These are phyloP conservation scores for Aviceda subcristata DNA, from an alignment of 2,113 vertebrate genomes.

Conservation along the genomic window DNA sequence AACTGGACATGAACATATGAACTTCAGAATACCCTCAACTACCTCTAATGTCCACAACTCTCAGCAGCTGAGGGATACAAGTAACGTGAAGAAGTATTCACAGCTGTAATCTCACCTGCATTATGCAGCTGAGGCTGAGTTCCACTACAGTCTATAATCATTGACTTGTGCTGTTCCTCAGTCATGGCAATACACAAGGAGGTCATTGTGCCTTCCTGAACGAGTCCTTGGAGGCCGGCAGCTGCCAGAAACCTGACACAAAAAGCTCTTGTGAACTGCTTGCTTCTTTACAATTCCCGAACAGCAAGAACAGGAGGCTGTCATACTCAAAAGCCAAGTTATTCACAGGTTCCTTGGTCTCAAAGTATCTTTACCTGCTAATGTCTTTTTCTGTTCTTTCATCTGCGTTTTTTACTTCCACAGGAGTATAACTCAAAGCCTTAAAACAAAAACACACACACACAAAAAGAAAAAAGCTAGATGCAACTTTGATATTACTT, in stretches of 20 bases:
- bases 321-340: background rate
- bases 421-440: constrained; percentile 91
- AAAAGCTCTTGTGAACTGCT: background rate
- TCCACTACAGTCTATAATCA: constrained; percentile 83
- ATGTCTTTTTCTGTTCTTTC: constrained; percentile 87
- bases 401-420: constrained; percentile 85
- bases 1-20: background rate
- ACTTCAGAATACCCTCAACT: background rate
- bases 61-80: background rate
- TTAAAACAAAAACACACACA: constrained; percentile 35
- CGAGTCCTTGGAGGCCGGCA: constrained; percentile 90
- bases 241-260: constrained; percentile 88
- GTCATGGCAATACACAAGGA: constrained; percentile 87
- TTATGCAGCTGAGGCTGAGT: constrained; percentile 81
- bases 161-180: constrained; percentile 75
- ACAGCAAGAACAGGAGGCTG: background rate
- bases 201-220: constrained; percentile 87
- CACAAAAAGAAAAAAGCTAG: background rate
- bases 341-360: background rate
- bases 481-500: background rate
- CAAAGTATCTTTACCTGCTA: constrained; percentile 78
- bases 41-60: background rate
- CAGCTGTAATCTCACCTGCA: constrained; percentile 73
- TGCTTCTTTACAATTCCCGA: background rate
- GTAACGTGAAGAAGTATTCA: background rate